Conservation (phyloP, 2,113 vertebrate genomes). For the Bujurquina vittata region DNA sequence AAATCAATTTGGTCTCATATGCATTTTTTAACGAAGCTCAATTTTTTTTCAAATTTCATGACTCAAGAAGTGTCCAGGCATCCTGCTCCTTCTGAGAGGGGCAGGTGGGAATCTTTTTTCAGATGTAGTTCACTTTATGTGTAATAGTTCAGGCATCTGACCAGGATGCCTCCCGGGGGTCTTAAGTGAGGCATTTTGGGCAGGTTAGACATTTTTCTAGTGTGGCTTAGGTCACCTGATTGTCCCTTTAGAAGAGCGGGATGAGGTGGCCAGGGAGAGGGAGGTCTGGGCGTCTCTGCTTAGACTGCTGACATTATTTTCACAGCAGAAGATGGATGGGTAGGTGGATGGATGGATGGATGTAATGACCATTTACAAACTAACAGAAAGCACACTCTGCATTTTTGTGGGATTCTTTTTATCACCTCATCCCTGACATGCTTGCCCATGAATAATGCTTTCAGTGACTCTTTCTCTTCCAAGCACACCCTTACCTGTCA, state of each 20-base stretch:
- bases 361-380: background rate
- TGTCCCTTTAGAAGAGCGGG: background rate
- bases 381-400: background rate
- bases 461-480: background rate
- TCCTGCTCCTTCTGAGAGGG: accelerated
- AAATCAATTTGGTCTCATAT: no score
- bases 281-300: background rate
- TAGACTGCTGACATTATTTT: background rate
- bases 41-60: no score
- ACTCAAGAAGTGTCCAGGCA: no score
- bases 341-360: no score
- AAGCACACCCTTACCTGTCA: constrained; percentile 67
- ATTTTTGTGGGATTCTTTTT: background rate
- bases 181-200: background rate
- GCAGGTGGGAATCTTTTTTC: background rate
- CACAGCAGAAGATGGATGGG: background rate
- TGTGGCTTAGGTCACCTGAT: background rate
- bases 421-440: background rate
- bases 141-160: background rate
- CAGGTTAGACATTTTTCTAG: background rate
- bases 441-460: background rate
- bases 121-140: background rate
- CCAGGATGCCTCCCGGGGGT: background rate
- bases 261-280: background rate
- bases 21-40: no score